Evolutionary conservation across 1,140 invertebrate genomes (phyloP), one percentile per base, ranked within the genome.

Genomic region (Homalodisca vitripennis): DNA sequence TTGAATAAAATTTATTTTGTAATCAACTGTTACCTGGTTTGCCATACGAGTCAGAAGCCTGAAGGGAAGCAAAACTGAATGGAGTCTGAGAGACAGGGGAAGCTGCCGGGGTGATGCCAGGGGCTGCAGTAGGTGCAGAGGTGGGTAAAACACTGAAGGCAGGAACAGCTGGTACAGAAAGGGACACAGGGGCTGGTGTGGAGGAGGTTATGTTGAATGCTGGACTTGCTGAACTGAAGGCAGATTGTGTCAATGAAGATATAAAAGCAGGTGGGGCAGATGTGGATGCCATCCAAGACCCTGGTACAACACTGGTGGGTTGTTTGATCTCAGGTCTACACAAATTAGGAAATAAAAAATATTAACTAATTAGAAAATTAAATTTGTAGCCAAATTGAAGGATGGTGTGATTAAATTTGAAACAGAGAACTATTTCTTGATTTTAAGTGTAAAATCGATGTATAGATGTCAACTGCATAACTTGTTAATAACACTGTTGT

Each of bases 11-110:
- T n/a, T n/a, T n/a, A n/a, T n/a, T n/a, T n/a, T n/a, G n/a, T n/a
- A n/a, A n/a, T n/a, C n/a, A n/a, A n/a, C n/a, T n/a, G n/a, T 27
- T 30, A 60, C 55, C 55, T 3, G 55, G 27, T 30, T 60, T 60
- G 14, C 24, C 27, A 30, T 27, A 60, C 3, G 2, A 22, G 26
- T 60, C 55, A 6, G 55, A 60, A 27, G 34, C 17, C 17, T 41
- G 34, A 41, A 41, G 34, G 17, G 55, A 26, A 2, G 55, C 27
- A 30, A 60, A 60, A 26, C 55, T 60, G 55, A 60, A 3, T 10
- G 55, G 55, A 6, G 26, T 26, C 2, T 6, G 34, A 41, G 34
- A 10, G 34, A 41, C 34, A 6, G 34, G 6, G 17, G 34, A 41
- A 41, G 6, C 34, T 41, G 34, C 17, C 6, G 34, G 34, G 17